Base-by-base conservation (phyloP, 2,797 vertebrate species). In the Leptatherina wallacei region DNA sequence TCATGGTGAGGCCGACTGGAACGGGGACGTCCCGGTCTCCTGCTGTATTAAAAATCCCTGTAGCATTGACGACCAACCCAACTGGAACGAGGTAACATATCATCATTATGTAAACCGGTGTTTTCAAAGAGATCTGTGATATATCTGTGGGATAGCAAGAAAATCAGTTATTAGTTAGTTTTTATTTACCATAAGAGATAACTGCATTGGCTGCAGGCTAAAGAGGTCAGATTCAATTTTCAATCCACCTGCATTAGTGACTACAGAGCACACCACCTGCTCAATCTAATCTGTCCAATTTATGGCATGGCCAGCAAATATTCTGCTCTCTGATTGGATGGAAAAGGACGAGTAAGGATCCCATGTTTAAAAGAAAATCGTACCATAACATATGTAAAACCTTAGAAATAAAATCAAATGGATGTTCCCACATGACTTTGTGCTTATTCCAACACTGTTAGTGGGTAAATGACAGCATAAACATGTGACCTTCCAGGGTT, bases 41-140 rank as follows among this genome's bases (percentile, higher is more conserved):
- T 93, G 92, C 63, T 93, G 93, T 40, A 67, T 1, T 1, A 0
- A 29, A 3, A 78, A 93, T 65, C 91, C 91, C 30, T 94, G 92
- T 60, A 51, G 61, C 64, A 13, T 0, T 5, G 0, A 20, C 14
- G 7, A 20, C 18, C 71, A 44, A 0, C 4, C 7, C 49, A 61
- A 55, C 85, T 94, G 92, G 92, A 2, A 75, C 44, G 87, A 91
- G 91, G 93, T 94, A 3, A 61, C 3, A 20, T 6, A 7, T 44
- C 54, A 38, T 42, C 16, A 22, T 18, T 24, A 1, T 24, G 33
- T 16, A 13, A 58, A 59, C 12, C 32, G 3, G 1, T 51, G 38
- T 1, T 35, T 56, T 61, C 10, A 30, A 44, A 67, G 29, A 55
- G 6, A 55, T 55, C 13, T 27, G 13, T 27, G 1, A 55, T n/a